phyloP scores from a whole-genome alignment of 2,113 vertebrate genomes.

The Leucosticte australis region DNA sequence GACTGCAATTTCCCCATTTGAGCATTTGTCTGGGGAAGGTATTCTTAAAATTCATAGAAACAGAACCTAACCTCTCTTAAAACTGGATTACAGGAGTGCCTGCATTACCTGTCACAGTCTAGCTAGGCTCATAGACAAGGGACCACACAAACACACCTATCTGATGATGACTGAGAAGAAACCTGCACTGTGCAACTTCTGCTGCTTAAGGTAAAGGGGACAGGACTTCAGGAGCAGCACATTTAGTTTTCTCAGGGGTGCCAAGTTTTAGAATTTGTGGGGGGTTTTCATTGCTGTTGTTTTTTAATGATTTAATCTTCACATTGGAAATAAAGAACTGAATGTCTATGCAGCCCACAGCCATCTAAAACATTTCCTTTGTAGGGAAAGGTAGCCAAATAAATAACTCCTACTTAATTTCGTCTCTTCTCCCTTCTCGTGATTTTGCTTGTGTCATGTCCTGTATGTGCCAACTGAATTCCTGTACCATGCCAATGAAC shows the following conservation, averaged over 20 bases:
- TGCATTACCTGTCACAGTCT: neutral
- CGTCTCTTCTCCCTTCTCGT: neutral
- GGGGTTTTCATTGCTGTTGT: accelerated
- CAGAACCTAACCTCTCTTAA: neutral
- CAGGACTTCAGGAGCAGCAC: neutral
- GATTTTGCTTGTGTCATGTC: neutral
- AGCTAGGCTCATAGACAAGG: neutral
- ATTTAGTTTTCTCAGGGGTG: neutral
- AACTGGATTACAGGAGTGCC: neutral
- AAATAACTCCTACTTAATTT: neutral
- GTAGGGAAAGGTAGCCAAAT: neutral
- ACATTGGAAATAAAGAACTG: neutral
- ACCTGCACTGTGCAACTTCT: neutral
- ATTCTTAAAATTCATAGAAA: neutral
- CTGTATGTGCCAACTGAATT: neutral
- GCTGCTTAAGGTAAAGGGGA: neutral
- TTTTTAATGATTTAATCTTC: neutral
- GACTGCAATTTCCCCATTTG: neutral
- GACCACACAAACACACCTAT: neutral
- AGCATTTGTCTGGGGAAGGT: neutral
- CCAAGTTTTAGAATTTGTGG: neutral
- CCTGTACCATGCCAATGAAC: neutral
- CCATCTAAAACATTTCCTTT: neutral
- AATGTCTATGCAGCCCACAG: neutral
- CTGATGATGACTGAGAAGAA: neutral